Evolutionary conservation across 2,888 invertebrate genomes (phyloP), one percentile per base, ranked within the genome.

Genomic region (Xylocampa areola): DNA sequence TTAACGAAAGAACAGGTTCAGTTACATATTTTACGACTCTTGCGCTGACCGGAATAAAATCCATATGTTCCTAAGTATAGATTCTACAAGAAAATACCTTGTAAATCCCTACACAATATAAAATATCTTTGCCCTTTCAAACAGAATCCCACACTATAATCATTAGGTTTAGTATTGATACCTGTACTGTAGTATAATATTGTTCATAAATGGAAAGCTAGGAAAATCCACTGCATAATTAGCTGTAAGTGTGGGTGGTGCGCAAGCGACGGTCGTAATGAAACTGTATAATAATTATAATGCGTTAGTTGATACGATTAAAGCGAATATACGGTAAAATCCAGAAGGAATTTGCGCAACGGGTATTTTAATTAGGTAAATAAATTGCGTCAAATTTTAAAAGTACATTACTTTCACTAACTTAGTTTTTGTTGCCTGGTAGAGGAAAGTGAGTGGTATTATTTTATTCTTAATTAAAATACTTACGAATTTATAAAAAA

Each of bases 201-300:
- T 27, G n/a, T 23, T 47, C 39, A 13, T 40, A 16, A 30, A 30
- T 30, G 25, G 25, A 47, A 57, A 57, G 21, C 8, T 41, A 29
- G 32, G 62, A 68, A 53, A 61, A 47, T 27, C n/a, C 11, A n/a
- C 13, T 16, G 36, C 52, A 43, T 47, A 60, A 48, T 52, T 52
- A 39, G 23, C 1, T 36, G 40, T 7, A 19, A 5, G 39, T 35
- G 48, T 54, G 43, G 44, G 54, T 27, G 47, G 13, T 43, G 47
- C 50, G 47, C 43, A 29, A 36, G 60, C 41, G 37, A 14, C 35
- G 23, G 1, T 27, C 17, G 33, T 32, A 32, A 47, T 32, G 51
- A 35, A 27, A 25, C 41, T 33, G 8, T 14, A 11, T 30, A 30
- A 30, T 6, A 30, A 23, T 23, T 7, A 23, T 5, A 23, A 11